Evolutionary conservation across 2,113 vertebrate genomes (phyloP), one percentile per base, ranked within the genome.

Genomic region (Thunnus maccoyii): DNA sequence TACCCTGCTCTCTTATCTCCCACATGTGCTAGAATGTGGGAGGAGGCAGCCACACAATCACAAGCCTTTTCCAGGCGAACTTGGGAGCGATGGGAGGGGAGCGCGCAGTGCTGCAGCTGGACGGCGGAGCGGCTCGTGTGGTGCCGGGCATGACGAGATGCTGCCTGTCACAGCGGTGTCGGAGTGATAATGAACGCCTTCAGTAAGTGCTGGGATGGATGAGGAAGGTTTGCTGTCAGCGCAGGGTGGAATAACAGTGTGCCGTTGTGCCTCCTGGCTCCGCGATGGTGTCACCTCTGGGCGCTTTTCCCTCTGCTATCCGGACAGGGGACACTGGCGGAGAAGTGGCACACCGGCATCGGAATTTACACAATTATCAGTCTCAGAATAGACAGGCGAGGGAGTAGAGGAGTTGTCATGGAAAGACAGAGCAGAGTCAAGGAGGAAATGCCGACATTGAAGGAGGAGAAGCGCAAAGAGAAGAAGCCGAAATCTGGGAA

Each of bases 401-500:
- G 67, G 67, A 57, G 46, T 44, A 57, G 70, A 44, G 54, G 6
- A 20, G 7, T 70, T 16, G 85, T 6, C 68, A 93, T 92, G 91
- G 93, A 94, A 82, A 87, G 50, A 47, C 81, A 27, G 57, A 60
- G 70, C 82, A 63, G 76, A 63, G 54, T 13, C 65, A 83, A 50
- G 70, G 88, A 86, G 79, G 85, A 82, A 17, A 79, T 50, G 84
- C 71, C 83, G 69, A 63, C 78, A 5, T 27, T 85, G 64, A 84
- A 72, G 78, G 88, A 91, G 71, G 87, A 89, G 44, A 93, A 85
- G 87, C 93, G 94, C 73, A 92, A 87, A 47, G 92, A 94, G 54
- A 95, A 93, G 83, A 94, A 90, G 72, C 77, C 88, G 13, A 95
- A 89, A 85, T 62, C 92, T 1, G 91, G 83, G 32, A 95, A 92